Evolutionary conservation across 2,113 vertebrate genomes (phyloP).

Genomic region (Phyllostomus hastatus): DNA sequence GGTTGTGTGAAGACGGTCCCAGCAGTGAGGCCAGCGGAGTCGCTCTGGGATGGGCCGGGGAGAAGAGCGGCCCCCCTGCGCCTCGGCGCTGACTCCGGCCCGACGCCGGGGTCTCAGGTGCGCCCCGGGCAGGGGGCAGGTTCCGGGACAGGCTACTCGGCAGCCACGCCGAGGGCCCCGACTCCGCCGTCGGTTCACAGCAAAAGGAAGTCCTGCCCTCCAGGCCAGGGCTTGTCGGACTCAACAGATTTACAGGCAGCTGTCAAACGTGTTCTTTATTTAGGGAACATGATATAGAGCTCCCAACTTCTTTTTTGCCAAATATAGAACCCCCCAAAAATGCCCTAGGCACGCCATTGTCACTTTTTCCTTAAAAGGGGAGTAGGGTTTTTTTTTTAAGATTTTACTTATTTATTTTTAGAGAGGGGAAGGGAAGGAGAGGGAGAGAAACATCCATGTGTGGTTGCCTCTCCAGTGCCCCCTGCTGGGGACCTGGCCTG

Average conservation of each 20-base stretch:
- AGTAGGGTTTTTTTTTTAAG: not conserved
- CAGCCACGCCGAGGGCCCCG: not conserved
- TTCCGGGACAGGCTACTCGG: accelerated
- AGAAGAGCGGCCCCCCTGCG: not conserved
- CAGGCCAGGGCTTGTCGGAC: not conserved
- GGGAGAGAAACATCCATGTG: too few species aligned
- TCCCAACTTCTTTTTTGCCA: not conserved
- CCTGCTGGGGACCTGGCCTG: too few species aligned
- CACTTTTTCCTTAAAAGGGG: not conserved
- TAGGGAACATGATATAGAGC: not conserved
- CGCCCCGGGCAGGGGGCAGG: not conserved
- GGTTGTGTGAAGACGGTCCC: not conserved
- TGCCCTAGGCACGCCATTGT: not conserved
- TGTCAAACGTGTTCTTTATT: not conserved
- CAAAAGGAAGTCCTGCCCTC: not conserved
- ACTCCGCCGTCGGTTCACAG: not conserved
- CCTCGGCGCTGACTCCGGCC: not conserved
- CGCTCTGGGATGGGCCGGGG: not conserved
- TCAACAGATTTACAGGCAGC: not conserved
- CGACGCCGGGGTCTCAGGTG: accelerated
- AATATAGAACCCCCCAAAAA: not conserved
- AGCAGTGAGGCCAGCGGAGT: not conserved
- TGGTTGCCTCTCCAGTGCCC: too few species aligned
- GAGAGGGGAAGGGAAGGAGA: too few species aligned
- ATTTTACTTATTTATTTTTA: too few species aligned